A percentile compares a stretch with the other conserved stretches of the same genome.
These are phyloP conservation scores for Myotis pilosus DNA, from an alignment of 2,797 vertebrate species.

Conservation along the genomic window DNA sequence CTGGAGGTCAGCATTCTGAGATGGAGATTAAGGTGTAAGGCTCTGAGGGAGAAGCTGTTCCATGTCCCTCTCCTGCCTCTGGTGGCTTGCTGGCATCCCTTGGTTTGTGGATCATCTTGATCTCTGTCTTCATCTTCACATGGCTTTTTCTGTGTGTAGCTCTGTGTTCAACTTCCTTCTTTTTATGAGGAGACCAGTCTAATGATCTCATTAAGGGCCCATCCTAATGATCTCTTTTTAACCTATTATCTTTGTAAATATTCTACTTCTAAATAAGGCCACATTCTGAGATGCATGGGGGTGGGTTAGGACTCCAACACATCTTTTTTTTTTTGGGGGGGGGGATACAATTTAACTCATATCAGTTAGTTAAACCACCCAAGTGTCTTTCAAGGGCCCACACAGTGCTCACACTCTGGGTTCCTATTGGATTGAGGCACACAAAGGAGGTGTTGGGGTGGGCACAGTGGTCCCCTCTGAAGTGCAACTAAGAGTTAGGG, in stretches of 20 bases:
- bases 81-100: neutral
- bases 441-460: neutral
- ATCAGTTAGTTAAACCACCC: neutral
- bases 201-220: neutral
- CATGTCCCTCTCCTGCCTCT: neutral
- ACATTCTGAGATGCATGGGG: neutral
- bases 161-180: neutral
- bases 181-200: neutral
- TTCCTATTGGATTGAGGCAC: neutral
- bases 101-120: neutral
- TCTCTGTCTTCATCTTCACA: neutral
- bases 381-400: neutral
- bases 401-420: neutral
- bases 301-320: rapidly evolving
- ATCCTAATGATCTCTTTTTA: neutral
- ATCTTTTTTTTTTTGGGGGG: neutral
- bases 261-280: neutral
- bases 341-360: neutral
- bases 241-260: neutral
- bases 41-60: neutral
- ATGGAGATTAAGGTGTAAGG: neutral
- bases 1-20: neutral
- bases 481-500: neutral
- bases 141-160: neutral
- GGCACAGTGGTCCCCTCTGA: neutral